Conservation (phyloP, 2,797 vertebrate genomes). For the Furcifer pardalis region DNA sequence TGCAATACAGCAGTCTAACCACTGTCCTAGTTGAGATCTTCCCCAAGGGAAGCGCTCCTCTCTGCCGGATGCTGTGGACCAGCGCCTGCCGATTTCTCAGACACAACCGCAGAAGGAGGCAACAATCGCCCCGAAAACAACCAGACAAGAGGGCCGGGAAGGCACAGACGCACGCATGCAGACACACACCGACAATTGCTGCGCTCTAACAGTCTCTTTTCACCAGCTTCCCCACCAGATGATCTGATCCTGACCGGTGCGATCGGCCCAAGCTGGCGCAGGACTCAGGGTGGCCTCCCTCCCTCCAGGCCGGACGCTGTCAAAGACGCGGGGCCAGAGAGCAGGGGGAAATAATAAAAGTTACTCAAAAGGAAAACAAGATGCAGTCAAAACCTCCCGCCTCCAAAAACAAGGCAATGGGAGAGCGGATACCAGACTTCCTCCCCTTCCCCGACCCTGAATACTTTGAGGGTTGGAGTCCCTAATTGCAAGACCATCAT, state of each 20-base stretch:
- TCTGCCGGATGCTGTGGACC: not conserved
- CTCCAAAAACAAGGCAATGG: not conserved
- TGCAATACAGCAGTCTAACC: too few relatives aligned
- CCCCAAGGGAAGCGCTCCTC: not conserved
- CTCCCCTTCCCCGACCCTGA: too few relatives aligned
- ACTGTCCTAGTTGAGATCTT: too few relatives aligned
- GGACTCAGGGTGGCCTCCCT: not conserved
- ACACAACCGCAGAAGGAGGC: not conserved
- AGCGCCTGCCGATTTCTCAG: not conserved
- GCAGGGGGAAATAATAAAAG: too few relatives aligned
- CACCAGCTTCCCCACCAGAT: not conserved
- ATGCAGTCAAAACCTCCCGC: not conserved
- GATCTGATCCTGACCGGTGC: not conserved
- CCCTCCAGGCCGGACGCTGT: not conserved
- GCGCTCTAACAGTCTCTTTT: not conserved
- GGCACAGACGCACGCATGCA: not conserved
- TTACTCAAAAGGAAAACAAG: not conserved
- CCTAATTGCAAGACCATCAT: too few relatives aligned
- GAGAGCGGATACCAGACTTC: too few relatives aligned
- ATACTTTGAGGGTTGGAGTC: too few relatives aligned
- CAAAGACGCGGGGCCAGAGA: not conserved
- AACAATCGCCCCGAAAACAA: not conserved
- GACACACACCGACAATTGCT: not conserved
- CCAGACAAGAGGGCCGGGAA: rapidly evolving
- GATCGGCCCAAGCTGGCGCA: too few relatives aligned